Base-by-base conservation (phyloP, 1,140 invertebrate species). In the Scaptomyza pallida region DNA sequence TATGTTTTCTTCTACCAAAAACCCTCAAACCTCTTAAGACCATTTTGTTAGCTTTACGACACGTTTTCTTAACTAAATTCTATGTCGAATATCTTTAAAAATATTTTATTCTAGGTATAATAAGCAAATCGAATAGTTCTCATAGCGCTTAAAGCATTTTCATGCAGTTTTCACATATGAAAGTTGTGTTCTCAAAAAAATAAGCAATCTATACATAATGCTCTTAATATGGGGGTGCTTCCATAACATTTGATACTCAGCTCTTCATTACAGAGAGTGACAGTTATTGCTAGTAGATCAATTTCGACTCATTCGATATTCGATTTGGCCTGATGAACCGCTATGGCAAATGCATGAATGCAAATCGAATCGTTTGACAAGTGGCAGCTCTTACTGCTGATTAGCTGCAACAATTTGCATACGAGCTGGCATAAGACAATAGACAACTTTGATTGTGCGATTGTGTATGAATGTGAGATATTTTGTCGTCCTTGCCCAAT, bases 341-440 rank as follows among this genome's bases (percentile, higher is more conserved):
- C 69, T 67, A 57, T 67, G 40, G 13, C 26, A 40, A 33, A 51
- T 47, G 19, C n/a, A 6, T 60, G 56, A 15, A 37, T 17, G 3
- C 50, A 26, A 19, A 55, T 5, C 59, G 67, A 70, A 70, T 70
- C 44, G 50, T 19, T 51, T 62, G 65, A 62, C 65, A 62, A 69
- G 65, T 69, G 56, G 56, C 21, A 19, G 52, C 8, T 6, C 26
- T 30, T 30, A 8, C 1, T 8, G 23, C 26, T 37, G 33, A 37
- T 37, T 37, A 37, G 33, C 33, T 37, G 33, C 12, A n/a, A n/a
- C 60, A 56, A 71, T 71, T 71, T 71, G 68, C 68, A 71, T 71
- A 64, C 47, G 44, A 47, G 44, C 13, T 45, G 37, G 21, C 23
- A 63, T 6, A 65, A 65, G 33, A 71, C 68, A 71, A 71, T 71